phyloP scores from a whole-genome alignment of 2,888 invertebrate genomes.

The Ochropleura plecta region DNA sequence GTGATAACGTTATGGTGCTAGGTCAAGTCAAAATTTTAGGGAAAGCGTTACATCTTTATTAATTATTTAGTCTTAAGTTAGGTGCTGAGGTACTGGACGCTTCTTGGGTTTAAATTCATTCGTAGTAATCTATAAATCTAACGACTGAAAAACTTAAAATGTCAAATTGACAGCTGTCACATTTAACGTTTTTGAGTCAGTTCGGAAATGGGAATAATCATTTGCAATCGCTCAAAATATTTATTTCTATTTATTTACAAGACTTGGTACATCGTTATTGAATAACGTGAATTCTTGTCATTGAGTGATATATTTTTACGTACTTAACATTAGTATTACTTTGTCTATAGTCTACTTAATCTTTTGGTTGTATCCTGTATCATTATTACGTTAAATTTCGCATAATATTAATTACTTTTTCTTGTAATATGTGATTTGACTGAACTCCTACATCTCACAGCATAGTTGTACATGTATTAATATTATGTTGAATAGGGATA shows the following conservation, averaged over 20 bases:
- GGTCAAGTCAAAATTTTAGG: slow-evolving; percentile 70
- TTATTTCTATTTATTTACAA: slow-evolving; percentile 72
- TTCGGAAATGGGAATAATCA: slow-evolving; percentile 69
- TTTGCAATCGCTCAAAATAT: slow-evolving; percentile 65
- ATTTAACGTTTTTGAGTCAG: slow-evolving; percentile 80
- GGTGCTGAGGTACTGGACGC: slow-evolving; percentile 79
- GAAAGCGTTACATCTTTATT: slow-evolving; percentile 53
- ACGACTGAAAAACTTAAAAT: slow-evolving; percentile 75
- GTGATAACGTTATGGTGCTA: slow-evolving; percentile 85
- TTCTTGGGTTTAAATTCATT: slow-evolving; percentile 77
- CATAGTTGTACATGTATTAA: slow-evolving; percentile 76
- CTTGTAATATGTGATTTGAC: slow-evolving; percentile 84
- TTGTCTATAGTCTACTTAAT: slow-evolving; percentile 69
- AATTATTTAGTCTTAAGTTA: slow-evolving; percentile 69
- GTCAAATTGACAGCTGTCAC: slow-evolving; percentile 83
- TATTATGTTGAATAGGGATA: slow-evolving; percentile 86
- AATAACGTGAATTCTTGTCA: slow-evolving; percentile 84
- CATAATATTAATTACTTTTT: slow-evolving; percentile 71
- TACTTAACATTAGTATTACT: slow-evolving; percentile 70
- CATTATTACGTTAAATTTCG: slow-evolving; percentile 67
- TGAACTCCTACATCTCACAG: slow-evolving; percentile 87
- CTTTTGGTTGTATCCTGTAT: slow-evolving; percentile 74
- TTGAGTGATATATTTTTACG: slow-evolving; percentile 83
- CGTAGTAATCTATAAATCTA: slow-evolving; percentile 50
- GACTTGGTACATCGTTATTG: slow-evolving; percentile 74